These are phyloP conservation scores for Brenthis hecate DNA, from an alignment of 2,888 invertebrate species.

Conservation along the genomic window DNA sequence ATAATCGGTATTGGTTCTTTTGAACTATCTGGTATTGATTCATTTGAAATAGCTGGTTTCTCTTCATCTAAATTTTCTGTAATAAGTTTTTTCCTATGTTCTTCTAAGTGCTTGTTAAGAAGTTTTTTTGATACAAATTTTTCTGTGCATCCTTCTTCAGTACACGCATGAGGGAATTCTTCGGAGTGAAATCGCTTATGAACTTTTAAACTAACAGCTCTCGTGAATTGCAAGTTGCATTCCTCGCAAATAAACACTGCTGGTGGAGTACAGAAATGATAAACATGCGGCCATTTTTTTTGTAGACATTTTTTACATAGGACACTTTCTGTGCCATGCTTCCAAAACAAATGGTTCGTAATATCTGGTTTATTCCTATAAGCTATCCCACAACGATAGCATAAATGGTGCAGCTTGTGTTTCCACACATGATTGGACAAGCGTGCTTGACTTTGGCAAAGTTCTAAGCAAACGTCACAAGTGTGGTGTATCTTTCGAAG, in stretches of 20 bases:
- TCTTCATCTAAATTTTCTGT: slow-evolving; percentile 58
- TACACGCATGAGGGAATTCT: slow-evolving; percentile 88
- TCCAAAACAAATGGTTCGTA: slow-evolving; percentile 95
- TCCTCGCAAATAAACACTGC: slow-evolving; percentile 90
- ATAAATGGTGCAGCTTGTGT: slow-evolving; percentile 92
- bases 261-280: slow-evolving; percentile 94
- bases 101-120: slow-evolving; percentile 86
- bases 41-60: slow-evolving; percentile 51
- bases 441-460: slow-evolving; percentile 89
- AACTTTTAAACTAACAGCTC: slow-evolving; percentile 90
- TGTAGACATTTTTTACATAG: slow-evolving; percentile 92
- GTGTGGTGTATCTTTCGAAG: slow-evolving; percentile 91
- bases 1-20: slow-evolving; percentile 64
- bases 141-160: slow-evolving; percentile 86
- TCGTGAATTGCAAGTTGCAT: slow-evolving; percentile 88
- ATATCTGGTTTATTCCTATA: slow-evolving; percentile 94
- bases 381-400: slow-evolving; percentile 93
- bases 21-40: slow-evolving; percentile 53
- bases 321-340: slow-evolving; percentile 94
- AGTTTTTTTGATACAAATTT: slow-evolving; percentile 92
- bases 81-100: slow-evolving; percentile 77
- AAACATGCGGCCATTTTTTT: slow-evolving; percentile 95
- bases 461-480: slow-evolving; percentile 93
- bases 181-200: slow-evolving; percentile 90
- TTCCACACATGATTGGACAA: slow-evolving; percentile 95